Evolutionary conservation across 2,113 vertebrate genomes (phyloP).

Genomic region (Eulemur macaco): DNA sequence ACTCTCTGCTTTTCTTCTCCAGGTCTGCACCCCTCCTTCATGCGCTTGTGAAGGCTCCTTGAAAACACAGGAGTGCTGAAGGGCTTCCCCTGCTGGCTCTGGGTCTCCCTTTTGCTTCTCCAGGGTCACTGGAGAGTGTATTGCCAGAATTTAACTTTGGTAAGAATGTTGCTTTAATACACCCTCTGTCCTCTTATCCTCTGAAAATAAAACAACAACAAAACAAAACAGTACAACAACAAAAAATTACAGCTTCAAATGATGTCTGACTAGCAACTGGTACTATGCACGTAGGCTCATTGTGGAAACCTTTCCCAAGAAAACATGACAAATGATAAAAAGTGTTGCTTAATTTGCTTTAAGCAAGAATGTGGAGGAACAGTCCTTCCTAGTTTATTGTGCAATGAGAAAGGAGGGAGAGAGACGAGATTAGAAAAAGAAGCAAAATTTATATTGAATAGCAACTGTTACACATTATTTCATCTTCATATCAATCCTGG

Average conservation of each 20-base stretch:
- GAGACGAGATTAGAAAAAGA: background rate
- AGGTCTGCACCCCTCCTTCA: background rate
- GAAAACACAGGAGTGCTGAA: background rate
- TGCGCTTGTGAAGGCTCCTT: background rate
- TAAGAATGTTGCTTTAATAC: background rate
- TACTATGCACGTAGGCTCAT: background rate
- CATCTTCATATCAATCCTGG: background rate
- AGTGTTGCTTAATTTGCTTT: background rate
- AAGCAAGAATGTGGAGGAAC: background rate
- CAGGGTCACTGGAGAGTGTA: background rate
- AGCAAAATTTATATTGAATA: background rate
- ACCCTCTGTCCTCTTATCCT: background rate
- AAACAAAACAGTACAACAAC: background rate
- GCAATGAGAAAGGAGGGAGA: background rate
- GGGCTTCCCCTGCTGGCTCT: background rate
- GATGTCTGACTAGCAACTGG: background rate
- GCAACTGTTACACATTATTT: background rate
- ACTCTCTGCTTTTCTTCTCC: background rate
- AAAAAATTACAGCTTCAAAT: background rate
- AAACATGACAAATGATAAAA: background rate
- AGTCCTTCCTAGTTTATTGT: conserved; percentile 16
- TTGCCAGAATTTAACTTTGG: background rate
- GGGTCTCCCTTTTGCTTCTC: background rate
- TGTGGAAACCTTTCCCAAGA: background rate
- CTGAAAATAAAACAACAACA: background rate